Base-by-base conservation (phyloP, 2,797 vertebrate genomes). In the Catharus ustulatus region DNA sequence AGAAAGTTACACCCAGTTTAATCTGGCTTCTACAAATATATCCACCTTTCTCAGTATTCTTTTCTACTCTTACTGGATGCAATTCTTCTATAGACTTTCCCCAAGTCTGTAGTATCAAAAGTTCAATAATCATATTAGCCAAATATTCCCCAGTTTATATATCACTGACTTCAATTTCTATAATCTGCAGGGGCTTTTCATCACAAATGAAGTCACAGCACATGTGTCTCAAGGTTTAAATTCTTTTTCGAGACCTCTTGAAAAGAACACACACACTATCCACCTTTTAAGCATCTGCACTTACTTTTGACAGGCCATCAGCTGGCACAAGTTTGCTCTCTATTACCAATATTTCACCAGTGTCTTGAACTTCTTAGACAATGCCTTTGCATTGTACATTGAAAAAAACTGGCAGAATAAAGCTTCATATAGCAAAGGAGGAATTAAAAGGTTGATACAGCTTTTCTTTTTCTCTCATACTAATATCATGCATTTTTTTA, bases 111-210 rank as follows among this genome's bases (percentile, higher is more conserved):
- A 64, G 19, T n/a, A 86, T 21, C 5, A 4, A 5, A 74, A 93
- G 21, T 54, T 54, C 17, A 82, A 24, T 23, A 32, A 68, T n/a
- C 21, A 9, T 64, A 54, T 30, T 66, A 69, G 38, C 15, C 29
- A 36, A 55, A 38, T n/a, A 62, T 3, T 63, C 16, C 19, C 7
- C 38, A 27, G 6, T 30, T 59, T 38, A 55, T 19, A n/a, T 4
- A 5, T 26, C 3, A 5, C 40, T 51, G 45, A 90, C 21, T 63
- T 67, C 3, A 62, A 78, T 38, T 57, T 78, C 36, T 57, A 20
- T n/a, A 71, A 48, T 30, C 36, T n/a, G 43, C 34, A 20, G 15
- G 3, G 1, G 0, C 0, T 13, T 49, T 58, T 52, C 46, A 27
- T 55, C 32, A 49, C 30, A 84, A 84, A 77, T 11, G 4, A 72